phyloP scores from a whole-genome alignment of 2,797 vertebrate species.

The Acanthurus lineatus region DNA sequence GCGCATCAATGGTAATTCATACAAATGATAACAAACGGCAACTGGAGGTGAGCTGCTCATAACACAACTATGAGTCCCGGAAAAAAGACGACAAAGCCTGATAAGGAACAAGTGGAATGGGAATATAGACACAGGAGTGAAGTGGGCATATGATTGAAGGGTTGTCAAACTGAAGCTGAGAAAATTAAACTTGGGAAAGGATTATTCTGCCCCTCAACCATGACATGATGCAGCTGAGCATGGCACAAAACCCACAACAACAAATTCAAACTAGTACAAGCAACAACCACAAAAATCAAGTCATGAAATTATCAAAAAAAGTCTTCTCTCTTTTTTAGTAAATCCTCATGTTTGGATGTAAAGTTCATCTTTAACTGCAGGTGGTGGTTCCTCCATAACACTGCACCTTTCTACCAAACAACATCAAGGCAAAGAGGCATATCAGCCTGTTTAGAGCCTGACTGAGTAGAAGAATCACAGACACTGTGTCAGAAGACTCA shows the following conservation, averaged over 20 bases:
- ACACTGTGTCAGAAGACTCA: too few relatives aligned
- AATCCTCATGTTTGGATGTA: conserved; percentile 1
- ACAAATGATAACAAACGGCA: conserved; percentile 78
- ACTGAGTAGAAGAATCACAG: too few relatives aligned
- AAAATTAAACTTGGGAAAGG: background rate
- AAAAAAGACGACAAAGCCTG: conserved; percentile 26
- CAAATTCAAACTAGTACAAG: background rate
- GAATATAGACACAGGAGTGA: conserved; percentile 7
- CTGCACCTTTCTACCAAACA: background rate
- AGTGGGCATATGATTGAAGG: conserved; percentile 4
- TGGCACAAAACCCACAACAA: conserved; percentile 3
- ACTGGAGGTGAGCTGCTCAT: conserved; percentile 54
- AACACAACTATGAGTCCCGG: conserved; percentile 23
- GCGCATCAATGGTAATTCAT: conserved; percentile 73
- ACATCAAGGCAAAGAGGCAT: too few relatives aligned
- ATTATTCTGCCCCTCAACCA: background rate
- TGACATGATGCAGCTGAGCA: background rate
- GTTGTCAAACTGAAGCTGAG: conserved; percentile 1
- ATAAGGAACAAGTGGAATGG: conserved; percentile 14
- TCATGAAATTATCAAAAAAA: too few relatives aligned
- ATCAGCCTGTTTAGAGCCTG: background rate
- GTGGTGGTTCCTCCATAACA: background rate
- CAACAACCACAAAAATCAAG: background rate
- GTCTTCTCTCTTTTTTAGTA: conserved; percentile 6
- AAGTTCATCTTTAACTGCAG: background rate